phyloP scores from a whole-genome alignment of 2,888 invertebrate species.

The Lasioglossum figueresi region DNA sequence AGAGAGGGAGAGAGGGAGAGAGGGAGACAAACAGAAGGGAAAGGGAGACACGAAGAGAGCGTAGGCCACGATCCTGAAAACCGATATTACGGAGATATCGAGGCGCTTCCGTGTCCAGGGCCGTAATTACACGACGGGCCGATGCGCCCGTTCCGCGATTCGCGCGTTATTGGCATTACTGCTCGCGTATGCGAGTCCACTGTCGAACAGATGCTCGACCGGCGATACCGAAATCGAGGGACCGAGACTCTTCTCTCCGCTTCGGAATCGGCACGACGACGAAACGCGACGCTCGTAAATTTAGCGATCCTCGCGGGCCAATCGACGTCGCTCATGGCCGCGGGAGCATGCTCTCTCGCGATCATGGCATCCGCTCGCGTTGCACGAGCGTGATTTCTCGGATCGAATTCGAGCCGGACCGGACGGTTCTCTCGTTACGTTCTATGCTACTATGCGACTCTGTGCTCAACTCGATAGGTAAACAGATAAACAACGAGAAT shows the following conservation, averaged over 20 bases:
- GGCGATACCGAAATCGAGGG: conserved; percentile 47
- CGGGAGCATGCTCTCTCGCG: neutral
- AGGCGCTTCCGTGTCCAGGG: conserved; percentile 70
- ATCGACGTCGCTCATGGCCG: conserved; percentile 41
- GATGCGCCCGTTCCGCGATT: conserved; percentile 57
- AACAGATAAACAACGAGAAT: conserved; percentile 13
- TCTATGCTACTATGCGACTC: neutral
- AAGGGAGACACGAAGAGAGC: conserved; percentile 30
- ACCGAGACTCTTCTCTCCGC: neutral
- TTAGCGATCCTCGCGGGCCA: conserved; percentile 21
- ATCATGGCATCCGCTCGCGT: neutral
- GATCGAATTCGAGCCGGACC: conserved; percentile 38
- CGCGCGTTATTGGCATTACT: conserved; percentile 67
- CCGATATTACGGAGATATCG: conserved; percentile 68
- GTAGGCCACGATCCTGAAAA: conserved; percentile 68
- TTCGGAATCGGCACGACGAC: conserved; percentile 4
- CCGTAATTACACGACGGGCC: conserved; percentile 66
- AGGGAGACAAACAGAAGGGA: neutral
- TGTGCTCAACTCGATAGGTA: conserved; percentile 16
- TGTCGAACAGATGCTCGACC: conserved; percentile 52
- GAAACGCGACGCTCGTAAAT: conserved; percentile 42
- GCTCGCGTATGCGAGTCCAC: conserved; percentile 22
- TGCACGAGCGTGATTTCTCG: conserved; percentile 33
- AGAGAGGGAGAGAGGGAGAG: conserved; percentile 23
- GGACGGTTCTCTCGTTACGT: conserved; percentile 29